These are phyloP conservation scores for Tonatia bakeri DNA, from an alignment of 2,113 vertebrate species.

Conservation along the genomic window DNA sequence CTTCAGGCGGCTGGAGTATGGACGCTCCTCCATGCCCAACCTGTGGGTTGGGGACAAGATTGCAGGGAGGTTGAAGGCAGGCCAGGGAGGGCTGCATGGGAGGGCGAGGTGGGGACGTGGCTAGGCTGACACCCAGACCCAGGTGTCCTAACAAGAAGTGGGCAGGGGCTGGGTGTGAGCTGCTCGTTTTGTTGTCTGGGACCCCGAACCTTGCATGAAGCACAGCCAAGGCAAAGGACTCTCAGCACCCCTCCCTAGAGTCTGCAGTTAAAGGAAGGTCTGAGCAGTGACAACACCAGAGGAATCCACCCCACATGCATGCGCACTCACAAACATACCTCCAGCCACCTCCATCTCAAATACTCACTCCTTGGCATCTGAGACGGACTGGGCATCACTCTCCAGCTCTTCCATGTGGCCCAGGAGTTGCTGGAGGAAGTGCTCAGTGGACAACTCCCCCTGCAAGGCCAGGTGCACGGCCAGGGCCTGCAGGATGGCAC, in stretches of 20 bases:
- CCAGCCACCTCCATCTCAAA: neutral
- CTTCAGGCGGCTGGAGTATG: constrained; percentile 91
- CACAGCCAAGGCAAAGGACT: neutral
- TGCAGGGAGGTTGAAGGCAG: neutral
- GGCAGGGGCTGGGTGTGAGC: neutral
- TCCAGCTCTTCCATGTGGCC: constrained; percentile 95
- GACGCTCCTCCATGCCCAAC: constrained; percentile 92
- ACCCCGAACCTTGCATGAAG: neutral
- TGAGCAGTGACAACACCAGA: neutral
- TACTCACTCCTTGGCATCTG: constrained; percentile 91
- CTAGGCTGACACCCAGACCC: neutral
- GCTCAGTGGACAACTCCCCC: constrained; percentile 86
- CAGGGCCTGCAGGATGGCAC: constrained; percentile 93
- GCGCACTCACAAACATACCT: accelerated
- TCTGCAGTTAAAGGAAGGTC: neutral
- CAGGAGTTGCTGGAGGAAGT: constrained; percentile 91
- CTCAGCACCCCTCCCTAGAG: neutral
- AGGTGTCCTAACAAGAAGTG: neutral
- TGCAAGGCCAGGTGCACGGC: constrained; percentile 94
- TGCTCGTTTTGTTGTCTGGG: neutral
- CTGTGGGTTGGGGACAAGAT: constrained; percentile 76
- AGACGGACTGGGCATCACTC: constrained; percentile 85
- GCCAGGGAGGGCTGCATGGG: neutral
- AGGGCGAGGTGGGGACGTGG: neutral
- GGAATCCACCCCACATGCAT: too few relatives aligned